phyloP scores from a whole-genome alignment of 1,140 invertebrate genomes.

The Cataglyphis hispanica region DNA sequence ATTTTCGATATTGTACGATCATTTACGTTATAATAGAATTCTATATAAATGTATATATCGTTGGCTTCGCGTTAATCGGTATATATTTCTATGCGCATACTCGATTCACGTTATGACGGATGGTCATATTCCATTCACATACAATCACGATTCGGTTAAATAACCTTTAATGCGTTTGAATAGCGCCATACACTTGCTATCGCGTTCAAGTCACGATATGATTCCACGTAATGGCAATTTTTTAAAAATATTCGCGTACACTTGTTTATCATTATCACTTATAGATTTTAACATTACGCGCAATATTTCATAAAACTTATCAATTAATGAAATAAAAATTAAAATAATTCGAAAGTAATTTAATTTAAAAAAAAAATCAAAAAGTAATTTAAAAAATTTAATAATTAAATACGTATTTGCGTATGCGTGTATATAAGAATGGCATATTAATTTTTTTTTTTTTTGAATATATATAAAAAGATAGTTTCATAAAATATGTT shows the following conservation, averaged over 20 bases:
- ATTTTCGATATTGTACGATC: constrained; percentile 16
- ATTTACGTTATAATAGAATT: constrained; percentile 20
- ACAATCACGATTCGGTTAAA: constrained; percentile 58
- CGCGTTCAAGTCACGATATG: constrained; percentile 47
- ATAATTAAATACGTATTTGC: not conserved
- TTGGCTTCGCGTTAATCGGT: not conserved
- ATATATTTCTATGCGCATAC: constrained; percentile 5
- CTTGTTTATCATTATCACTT: constrained; percentile 18
- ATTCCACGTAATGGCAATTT: constrained; percentile 51
- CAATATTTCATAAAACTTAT: constrained; percentile 42
- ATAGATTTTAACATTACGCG: constrained; percentile 46
- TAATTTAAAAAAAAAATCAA: too few relatives aligned
- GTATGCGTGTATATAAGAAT: not conserved
- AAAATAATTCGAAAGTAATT: constrained; percentile 28
- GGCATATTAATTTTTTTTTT: not conserved
- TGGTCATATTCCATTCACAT: constrained; percentile 61
- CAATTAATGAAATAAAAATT: constrained; percentile 39
- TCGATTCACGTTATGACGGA: constrained; percentile 52
- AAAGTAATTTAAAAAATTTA: too few relatives aligned
- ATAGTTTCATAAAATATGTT: not conserved
- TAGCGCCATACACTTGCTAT: constrained; percentile 22
- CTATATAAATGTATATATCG: not conserved
- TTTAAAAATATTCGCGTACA: constrained; percentile 30
- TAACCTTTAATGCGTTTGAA: constrained; percentile 60
- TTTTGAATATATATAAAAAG: not conserved